A percentile compares a stretch with the other conserved stretches of the same genome.
Evolutionary conservation across 2,113 vertebrate genomes (phyloP).

Genomic region (Gnathonemus longibarbis): DNA sequence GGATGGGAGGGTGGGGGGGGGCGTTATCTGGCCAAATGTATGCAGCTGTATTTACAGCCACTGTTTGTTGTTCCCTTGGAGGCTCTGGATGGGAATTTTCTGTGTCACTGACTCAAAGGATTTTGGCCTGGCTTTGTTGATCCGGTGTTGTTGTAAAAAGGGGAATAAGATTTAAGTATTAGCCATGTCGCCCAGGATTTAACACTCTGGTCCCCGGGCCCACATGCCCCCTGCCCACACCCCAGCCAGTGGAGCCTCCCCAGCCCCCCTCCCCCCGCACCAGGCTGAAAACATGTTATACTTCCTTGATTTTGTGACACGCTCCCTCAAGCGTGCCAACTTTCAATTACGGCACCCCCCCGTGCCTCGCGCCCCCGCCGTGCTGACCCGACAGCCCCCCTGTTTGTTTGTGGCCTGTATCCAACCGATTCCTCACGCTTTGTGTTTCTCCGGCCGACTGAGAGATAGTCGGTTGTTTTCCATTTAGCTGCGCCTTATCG

Average conservation of each 20-base stretch:
- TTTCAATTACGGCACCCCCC: constrained; percentile 65
- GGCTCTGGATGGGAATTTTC: constrained; percentile 82
- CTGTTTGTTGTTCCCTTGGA: constrained; percentile 84
- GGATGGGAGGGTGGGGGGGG: constrained; percentile 51
- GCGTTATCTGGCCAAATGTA: constrained; percentile 67
- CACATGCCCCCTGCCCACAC: constrained; percentile 13
- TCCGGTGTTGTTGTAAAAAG: constrained; percentile 67
- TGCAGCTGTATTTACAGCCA: constrained; percentile 85
- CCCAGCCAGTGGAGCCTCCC: constrained; percentile 18
- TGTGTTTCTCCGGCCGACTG: constrained; percentile 49
- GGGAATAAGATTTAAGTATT: constrained; percentile 62
- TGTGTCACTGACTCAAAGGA: constrained; percentile 89
- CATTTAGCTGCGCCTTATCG: constrained; percentile 34
- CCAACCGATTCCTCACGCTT: constrained; percentile 55
- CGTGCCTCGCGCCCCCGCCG: constrained; percentile 48
- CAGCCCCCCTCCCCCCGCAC: constrained; percentile 30
- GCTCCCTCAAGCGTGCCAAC: constrained; percentile 65
- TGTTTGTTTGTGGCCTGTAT: constrained; percentile 62
- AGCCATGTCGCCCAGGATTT: constrained; percentile 67
- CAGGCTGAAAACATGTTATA: constrained; percentile 36
- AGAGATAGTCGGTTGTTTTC: constrained; percentile 52
- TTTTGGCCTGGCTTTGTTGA: constrained; percentile 85
- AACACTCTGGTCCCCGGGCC: constrained; percentile 54
- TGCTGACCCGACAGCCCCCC: constrained; percentile 43
- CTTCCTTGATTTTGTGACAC: constrained; percentile 54